Evolutionary conservation across 2,797 vertebrate genomes (phyloP).

Genomic region (Gallinago nigripennis): DNA sequence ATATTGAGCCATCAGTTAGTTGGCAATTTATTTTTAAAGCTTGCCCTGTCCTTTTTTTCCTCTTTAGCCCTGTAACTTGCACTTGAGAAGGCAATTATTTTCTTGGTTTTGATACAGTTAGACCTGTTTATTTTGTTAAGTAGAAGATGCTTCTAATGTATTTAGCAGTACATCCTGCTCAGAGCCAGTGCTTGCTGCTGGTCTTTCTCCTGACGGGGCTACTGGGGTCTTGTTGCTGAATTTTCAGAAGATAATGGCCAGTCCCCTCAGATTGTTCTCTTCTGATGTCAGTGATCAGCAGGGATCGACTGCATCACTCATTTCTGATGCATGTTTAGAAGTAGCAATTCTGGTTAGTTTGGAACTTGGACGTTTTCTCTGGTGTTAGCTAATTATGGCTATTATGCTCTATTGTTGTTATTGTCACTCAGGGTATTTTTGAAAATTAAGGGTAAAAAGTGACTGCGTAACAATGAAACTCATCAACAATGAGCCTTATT

Average conservation of each 20-base stretch:
- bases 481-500: background rate
- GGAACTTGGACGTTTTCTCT: background rate
- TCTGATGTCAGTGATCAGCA: background rate
- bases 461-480: slow-evolving; percentile 3
- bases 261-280: background rate
- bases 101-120: slow-evolving; percentile 43
- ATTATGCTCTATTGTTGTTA: slow-evolving; percentile 10
- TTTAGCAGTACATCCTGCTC: background rate
- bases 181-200: background rate
- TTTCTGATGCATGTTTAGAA: background rate
- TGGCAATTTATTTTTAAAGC: background rate
- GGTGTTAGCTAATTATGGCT: slow-evolving; percentile 23
- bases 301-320: background rate
- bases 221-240: slow-evolving; percentile 25
- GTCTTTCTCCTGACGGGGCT: background rate
- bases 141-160: background rate
- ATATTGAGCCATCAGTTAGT: background rate
- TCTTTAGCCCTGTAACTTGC: background rate
- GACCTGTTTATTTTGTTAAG: slow-evolving; percentile 12
- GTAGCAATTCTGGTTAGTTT: background rate
- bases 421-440: slow-evolving; percentile 39
- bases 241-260: slow-evolving; percentile 5
- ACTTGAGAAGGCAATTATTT: background rate
- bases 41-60: background rate
- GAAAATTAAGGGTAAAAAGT: slow-evolving; percentile 24